Conservation (phyloP, 2,888 invertebrate species). For the Actias luna region DNA sequence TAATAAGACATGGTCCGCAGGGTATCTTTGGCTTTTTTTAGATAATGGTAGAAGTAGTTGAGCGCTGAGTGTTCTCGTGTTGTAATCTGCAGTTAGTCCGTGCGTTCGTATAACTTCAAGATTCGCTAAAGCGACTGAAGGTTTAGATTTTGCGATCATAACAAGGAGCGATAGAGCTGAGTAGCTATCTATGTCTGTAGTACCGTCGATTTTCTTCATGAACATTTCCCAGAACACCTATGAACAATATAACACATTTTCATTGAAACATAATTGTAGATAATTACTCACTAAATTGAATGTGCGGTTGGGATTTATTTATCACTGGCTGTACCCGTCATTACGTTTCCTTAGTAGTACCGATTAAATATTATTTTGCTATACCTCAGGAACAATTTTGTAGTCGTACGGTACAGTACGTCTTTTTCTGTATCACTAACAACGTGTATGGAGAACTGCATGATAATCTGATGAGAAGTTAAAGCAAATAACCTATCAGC, state of each 20-base stretch:
- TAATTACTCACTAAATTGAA: too few relatives aligned
- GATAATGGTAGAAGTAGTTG: slow-evolving; percentile 60
- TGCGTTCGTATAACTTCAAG: slow-evolving; percentile 87
- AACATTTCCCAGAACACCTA: slow-evolving; percentile 93
- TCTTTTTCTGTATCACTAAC: too few relatives aligned
- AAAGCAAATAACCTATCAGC: too few relatives aligned
- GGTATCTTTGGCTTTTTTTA: slow-evolving; percentile 65
- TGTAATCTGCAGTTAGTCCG: slow-evolving; percentile 83
- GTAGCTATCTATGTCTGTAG: slow-evolving; percentile 86
- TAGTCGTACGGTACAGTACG: too few relatives aligned
- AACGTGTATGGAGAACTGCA: too few relatives aligned
- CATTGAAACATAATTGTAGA: background rate
- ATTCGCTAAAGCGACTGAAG: slow-evolving; percentile 84
- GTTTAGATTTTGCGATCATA: slow-evolving; percentile 85
- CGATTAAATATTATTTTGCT: too few relatives aligned
- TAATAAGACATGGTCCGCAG: slow-evolving; percentile 62
- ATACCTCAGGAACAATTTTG: too few relatives aligned
- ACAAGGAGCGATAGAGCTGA: slow-evolving; percentile 89
- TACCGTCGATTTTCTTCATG: slow-evolving; percentile 86
- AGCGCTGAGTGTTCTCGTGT: slow-evolving; percentile 57
- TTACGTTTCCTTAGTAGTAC: too few relatives aligned
- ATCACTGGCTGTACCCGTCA: too few relatives aligned
- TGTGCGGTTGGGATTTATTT: too few relatives aligned
- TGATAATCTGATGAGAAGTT: too few relatives aligned
- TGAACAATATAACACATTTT: background rate